phyloP scores from a whole-genome alignment of 1,140 invertebrate species.

The Megalonaias nervosa region DNA sequence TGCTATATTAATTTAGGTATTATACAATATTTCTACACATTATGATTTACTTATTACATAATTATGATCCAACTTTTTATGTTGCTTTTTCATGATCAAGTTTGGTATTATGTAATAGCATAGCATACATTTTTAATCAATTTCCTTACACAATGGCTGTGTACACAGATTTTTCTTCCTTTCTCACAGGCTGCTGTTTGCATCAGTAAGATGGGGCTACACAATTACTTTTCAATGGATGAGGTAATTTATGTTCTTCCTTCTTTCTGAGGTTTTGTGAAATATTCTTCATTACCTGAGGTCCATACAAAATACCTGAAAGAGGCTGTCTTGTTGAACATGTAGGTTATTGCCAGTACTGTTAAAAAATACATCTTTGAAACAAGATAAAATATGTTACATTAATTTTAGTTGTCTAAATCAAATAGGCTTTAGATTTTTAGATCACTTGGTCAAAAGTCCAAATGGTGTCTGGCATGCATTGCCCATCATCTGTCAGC shows the following conservation, averaged over 20 bases:
- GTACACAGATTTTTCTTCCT: slow-evolving; percentile 2
- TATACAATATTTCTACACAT: background rate
- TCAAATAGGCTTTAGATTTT: too few species aligned
- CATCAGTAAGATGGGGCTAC: slow-evolving; percentile 77
- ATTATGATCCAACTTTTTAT: background rate
- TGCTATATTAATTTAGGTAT: background rate
- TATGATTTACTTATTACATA: background rate
- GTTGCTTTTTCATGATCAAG: background rate
- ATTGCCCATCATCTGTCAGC: too few species aligned
- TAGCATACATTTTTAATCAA: background rate
- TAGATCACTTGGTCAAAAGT: too few species aligned
- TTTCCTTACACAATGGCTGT: background rate
- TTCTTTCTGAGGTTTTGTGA: slow-evolving; percentile 4
- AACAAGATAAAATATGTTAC: too few species aligned
- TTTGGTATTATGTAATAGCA: background rate
- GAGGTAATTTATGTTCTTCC: slow-evolving; percentile 65
- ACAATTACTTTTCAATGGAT: slow-evolving; percentile 77
- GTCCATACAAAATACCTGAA: too few species aligned
- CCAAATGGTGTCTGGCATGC: too few species aligned
- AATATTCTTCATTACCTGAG: background rate
- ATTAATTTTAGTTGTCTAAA: too few species aligned
- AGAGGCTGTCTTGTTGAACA: too few species aligned
- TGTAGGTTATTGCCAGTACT: too few species aligned
- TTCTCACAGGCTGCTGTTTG: slow-evolving; percentile 73
- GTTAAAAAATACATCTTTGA: too few species aligned